Conservation (phyloP, 2,888 invertebrate genomes). For the Carcina quercana region DNA sequence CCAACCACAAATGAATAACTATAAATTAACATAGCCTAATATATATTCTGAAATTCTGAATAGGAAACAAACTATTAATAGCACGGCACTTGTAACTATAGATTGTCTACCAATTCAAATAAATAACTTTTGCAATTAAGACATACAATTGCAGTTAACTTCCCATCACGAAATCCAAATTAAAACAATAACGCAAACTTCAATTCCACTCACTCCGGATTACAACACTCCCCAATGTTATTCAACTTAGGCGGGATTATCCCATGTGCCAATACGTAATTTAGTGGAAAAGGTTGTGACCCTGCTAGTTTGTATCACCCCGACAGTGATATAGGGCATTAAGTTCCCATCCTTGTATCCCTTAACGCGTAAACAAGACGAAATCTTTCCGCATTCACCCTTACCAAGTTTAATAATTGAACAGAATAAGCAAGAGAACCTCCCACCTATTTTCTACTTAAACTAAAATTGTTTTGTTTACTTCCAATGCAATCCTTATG, state of each 20-base stretch:
- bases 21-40: too few relatives aligned
- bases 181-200: too few relatives aligned
- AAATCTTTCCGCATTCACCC: slow-evolving; percentile 68
- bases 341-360: slow-evolving; percentile 68
- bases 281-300: slow-evolving; percentile 72
- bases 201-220: slow-evolving; percentile 46
- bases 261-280: slow-evolving; percentile 69
- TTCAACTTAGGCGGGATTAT: slow-evolving; percentile 64
- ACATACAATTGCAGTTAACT: too few relatives aligned
- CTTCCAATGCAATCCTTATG: slow-evolving; percentile 39
- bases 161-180: too few relatives aligned
- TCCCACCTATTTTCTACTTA: slow-evolving; percentile 55
- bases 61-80: too few relatives aligned
- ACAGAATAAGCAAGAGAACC: slow-evolving; percentile 57
- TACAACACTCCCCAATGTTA: slow-evolving; percentile 48
- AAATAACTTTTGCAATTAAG: too few relatives aligned
- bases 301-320: slow-evolving; percentile 69
- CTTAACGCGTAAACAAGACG: slow-evolving; percentile 71
- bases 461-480: slow-evolving; percentile 58
- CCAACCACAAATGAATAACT: too few relatives aligned
- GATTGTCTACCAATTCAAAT: too few relatives aligned
- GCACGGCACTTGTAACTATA: too few relatives aligned
- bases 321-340: slow-evolving; percentile 73
- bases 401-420: slow-evolving; percentile 69
- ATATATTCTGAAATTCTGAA: too few relatives aligned